A percentile compares a stretch with the other conserved stretches of the same genome.
These are phyloP conservation scores for Hemibagrus wyckioides DNA, from an alignment of 2,113 vertebrate genomes.

Conservation along the genomic window DNA sequence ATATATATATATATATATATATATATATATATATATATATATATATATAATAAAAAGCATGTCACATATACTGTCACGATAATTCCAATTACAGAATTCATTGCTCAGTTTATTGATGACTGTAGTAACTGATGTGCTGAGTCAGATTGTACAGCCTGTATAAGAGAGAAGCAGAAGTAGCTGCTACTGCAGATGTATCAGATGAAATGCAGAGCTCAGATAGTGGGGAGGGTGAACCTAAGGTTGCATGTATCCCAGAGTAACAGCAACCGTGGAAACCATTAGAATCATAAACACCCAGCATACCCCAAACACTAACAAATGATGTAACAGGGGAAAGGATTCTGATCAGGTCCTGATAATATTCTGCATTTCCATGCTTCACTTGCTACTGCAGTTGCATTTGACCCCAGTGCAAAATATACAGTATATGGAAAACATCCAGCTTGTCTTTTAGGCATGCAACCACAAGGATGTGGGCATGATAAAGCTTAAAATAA, in stretches of 20 bases:
- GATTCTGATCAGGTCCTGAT: not conserved
- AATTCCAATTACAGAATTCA: slow-evolving; percentile 15
- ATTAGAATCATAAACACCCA: slow-evolving; percentile 31
- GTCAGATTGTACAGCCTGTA: slow-evolving; percentile 21
- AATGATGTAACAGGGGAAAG: slow-evolving; percentile 2
- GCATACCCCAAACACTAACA: slow-evolving; percentile 31
- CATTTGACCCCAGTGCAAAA: not conserved
- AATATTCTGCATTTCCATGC: not conserved
- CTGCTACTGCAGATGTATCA: slow-evolving; percentile 36
- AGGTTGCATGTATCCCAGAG: slow-evolving; percentile 19
- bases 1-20: not conserved
- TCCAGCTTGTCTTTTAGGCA: not conserved
- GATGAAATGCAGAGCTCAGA: slow-evolving; percentile 41
- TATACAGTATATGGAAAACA: not conserved
- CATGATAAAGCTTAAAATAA: not conserved
- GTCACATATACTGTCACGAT: too few relatives aligned
- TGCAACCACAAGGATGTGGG: not conserved
- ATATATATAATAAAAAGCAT: not conserved
- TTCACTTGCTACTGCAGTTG: not conserved
- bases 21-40: not conserved
- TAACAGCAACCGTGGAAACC: slow-evolving; percentile 44
- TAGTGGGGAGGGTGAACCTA: slow-evolving; percentile 27
- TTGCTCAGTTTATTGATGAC: slow-evolving; percentile 22
- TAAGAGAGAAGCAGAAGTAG: slow-evolving; percentile 16
- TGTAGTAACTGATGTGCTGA: slow-evolving; percentile 26